Evolutionary conservation across 2,113 vertebrate species (phyloP).

Genomic region (Chloroceryle aenea): DNA sequence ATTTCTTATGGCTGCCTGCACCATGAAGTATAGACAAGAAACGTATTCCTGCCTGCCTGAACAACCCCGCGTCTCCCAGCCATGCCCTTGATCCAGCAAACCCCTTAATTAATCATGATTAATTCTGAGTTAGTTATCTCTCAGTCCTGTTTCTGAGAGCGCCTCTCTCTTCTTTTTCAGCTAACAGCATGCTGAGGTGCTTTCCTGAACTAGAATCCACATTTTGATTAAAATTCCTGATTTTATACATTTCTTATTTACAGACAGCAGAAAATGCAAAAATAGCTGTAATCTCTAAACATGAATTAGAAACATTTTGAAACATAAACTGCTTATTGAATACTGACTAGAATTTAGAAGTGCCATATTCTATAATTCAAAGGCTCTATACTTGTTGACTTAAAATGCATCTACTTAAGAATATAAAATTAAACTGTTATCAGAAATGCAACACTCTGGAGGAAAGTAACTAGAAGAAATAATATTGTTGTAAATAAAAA

Average conservation of each 20-base stretch:
- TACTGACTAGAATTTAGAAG: not conserved
- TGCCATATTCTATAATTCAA: not conserved
- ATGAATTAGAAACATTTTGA: not conserved
- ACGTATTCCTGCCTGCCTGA: not conserved
- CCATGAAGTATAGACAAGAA: not conserved
- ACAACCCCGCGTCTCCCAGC: not conserved
- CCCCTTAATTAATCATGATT: not conserved
- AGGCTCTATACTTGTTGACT: not conserved
- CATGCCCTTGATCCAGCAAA: not conserved
- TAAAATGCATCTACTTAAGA: not conserved
- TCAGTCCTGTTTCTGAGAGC: not conserved
- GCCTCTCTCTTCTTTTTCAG: not conserved
- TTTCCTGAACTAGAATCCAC: not conserved
- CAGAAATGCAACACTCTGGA: not conserved
- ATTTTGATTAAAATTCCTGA: not conserved
- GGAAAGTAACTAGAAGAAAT: not conserved
- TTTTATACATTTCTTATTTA: rapidly evolving
- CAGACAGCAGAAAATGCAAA: not conserved
- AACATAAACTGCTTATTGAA: not conserved
- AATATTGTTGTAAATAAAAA: not conserved
- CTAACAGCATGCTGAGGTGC: not conserved
- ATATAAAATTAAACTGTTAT: not conserved
- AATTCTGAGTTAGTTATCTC: not conserved
- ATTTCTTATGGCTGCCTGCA: not conserved
- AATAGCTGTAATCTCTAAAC: not conserved